Evolutionary conservation across 2,888 invertebrate species (phyloP).

Genomic region (Apomyelois bistriatella): DNA sequence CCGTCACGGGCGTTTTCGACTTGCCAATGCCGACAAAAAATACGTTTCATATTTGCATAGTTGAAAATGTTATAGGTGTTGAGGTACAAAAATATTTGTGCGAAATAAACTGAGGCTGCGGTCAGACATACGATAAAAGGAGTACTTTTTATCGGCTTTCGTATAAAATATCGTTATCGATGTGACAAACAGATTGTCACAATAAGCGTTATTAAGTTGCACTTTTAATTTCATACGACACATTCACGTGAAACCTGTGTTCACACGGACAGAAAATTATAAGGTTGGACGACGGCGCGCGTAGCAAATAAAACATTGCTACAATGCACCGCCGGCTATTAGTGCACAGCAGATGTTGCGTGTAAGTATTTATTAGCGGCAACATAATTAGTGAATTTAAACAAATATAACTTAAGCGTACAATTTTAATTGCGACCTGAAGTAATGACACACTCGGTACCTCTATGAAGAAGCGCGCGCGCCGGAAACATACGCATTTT

Average conservation of each 20-base stretch:
- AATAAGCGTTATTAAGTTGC: constrained; percentile 21
- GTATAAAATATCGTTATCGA: constrained; percentile 7
- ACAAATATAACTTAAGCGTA: constrained; percentile 74
- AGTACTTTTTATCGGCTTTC: background rate
- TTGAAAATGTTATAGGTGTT: background rate
- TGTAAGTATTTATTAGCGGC: constrained; percentile 71
- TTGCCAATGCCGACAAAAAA: constrained; percentile 31
- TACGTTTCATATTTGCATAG: constrained; percentile 10
- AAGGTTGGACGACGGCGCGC: constrained; percentile 45
- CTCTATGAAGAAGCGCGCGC: constrained; percentile 31
- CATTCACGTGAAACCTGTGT: constrained; percentile 40
- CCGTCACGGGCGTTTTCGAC: constrained; percentile 32
- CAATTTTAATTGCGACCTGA: constrained; percentile 62
- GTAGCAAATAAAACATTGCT: constrained; percentile 60
- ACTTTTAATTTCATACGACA: constrained; percentile 21
- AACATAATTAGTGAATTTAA: constrained; percentile 73
- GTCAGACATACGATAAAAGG: too few species aligned
- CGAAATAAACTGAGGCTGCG: too few species aligned
- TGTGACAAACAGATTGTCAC: constrained; percentile 11
- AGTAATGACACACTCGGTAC: constrained; percentile 53
- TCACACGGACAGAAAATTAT: constrained; percentile 60
- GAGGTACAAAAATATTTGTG: background rate
- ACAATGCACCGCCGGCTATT: constrained; percentile 54
- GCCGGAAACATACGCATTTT: constrained; percentile 39
- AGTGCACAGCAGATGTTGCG: constrained; percentile 66